Evolutionary conservation across 2,888 invertebrate species (phyloP).

Genomic region (Cecidostiba fungosa): DNA sequence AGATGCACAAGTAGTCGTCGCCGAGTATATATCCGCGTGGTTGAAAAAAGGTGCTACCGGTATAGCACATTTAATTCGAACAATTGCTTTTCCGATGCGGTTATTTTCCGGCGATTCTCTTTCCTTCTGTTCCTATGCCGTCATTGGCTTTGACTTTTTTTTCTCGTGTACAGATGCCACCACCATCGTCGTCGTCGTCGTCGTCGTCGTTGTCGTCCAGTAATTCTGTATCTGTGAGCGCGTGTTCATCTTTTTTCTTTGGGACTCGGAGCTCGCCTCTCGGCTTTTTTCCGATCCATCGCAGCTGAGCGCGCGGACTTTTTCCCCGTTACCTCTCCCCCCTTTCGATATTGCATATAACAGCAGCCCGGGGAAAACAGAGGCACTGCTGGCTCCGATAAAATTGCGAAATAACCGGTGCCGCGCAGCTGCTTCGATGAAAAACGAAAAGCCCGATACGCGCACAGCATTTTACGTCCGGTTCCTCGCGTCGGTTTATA

Average conservation of each 20-base stretch:
- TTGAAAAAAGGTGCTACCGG: constrained; percentile 19
- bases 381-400: constrained; percentile 41
- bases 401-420: constrained; percentile 61
- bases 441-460: constrained; percentile 40
- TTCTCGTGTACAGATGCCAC: background rate
- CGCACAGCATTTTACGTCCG: background rate
- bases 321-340: constrained; percentile 32
- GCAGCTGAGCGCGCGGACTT: constrained; percentile 21
- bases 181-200: background rate
- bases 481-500: background rate
- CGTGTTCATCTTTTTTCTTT: constrained; percentile 26
- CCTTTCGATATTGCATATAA: constrained; percentile 52
- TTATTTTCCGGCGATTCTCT: constrained; percentile 67
- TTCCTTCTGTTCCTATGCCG: background rate
- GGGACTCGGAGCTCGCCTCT: background rate
- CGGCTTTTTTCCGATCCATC: constrained; percentile 37
- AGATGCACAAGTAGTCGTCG: constrained; percentile 11
- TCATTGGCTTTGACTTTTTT: constrained; percentile 6
- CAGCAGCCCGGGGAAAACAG: constrained; percentile 25
- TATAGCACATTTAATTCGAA: constrained; percentile 64
- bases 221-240: background rate
- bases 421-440: constrained; percentile 49
- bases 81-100: constrained; percentile 73
- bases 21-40: background rate
- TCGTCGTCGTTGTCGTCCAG: background rate